These are phyloP conservation scores for Mus minutoides DNA, from an alignment of 2,797 vertebrate genomes.

Conservation along the genomic window DNA sequence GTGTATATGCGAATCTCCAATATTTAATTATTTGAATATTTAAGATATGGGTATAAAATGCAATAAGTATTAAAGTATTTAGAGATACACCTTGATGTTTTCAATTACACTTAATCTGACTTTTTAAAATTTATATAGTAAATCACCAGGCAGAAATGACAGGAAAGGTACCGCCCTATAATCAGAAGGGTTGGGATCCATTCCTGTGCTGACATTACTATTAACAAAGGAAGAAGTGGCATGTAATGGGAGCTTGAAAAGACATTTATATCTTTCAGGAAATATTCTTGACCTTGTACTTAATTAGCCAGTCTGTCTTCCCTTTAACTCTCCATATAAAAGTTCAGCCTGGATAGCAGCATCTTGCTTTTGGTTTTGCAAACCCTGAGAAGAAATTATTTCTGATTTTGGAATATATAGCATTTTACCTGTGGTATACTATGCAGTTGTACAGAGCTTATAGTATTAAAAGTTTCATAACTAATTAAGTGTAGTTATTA, in stretches of 20 bases:
- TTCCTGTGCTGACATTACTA: neutral
- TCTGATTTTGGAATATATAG: neutral
- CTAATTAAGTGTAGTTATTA: neutral
- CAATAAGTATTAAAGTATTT: neutral
- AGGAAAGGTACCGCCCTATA: neutral
- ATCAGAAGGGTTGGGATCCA: neutral
- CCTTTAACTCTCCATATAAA: neutral
- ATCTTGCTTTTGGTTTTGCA: neutral
- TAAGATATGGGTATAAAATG: neutral
- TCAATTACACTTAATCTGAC: neutral
- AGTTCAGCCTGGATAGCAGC: neutral
- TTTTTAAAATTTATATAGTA: neutral
- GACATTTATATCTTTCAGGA: neutral
- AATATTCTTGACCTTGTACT: neutral
- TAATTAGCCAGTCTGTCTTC: neutral
- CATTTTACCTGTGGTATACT: neutral
- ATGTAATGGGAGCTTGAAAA: neutral
- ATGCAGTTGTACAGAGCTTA: neutral
- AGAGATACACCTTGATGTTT: neutral
- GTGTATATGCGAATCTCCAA: neutral
- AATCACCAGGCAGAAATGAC: neutral
- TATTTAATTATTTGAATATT: neutral
- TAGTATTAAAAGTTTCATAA: neutral
- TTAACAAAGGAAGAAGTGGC: neutral
- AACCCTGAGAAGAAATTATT: neutral